A percentile compares a stretch with the other conserved stretches of the same genome.
Evolutionary conservation across 1,140 invertebrate genomes (phyloP).

Genomic region (Neodiprion fabricii): DNA sequence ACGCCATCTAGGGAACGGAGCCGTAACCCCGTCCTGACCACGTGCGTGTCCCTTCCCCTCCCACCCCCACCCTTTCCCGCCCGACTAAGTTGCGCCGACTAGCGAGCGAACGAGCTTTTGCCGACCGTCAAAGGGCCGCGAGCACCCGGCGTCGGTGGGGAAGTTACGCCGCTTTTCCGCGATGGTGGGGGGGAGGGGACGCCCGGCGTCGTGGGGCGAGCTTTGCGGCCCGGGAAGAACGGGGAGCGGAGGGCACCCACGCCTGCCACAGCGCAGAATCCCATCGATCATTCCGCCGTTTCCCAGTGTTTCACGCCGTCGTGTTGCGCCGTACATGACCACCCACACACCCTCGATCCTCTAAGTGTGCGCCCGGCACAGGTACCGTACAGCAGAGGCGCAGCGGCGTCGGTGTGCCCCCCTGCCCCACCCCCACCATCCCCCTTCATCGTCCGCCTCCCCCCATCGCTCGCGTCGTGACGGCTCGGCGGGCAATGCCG

Average conservation of each 20-base stretch:
- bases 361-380: constrained; percentile 30
- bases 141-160: constrained; percentile 26
- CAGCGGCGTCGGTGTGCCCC: neutral
- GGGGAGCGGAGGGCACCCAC: constrained; percentile 31
- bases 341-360: constrained; percentile 32
- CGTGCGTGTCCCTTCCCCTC: constrained; percentile 39
- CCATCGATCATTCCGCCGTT: constrained; percentile 61
- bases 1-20: constrained; percentile 43
- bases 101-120: neutral
- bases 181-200: constrained; percentile 30
- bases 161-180: constrained; percentile 15
- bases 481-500: constrained; percentile 57
- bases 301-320: constrained; percentile 54
- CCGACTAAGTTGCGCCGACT: too few relatives aligned
- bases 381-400: neutral
- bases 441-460: constrained; percentile 14
- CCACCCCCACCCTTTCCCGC: constrained; percentile 22
- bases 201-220: neutral
- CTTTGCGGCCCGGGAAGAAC: neutral
- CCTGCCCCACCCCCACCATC: constrained; percentile 32
- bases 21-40: constrained; percentile 44
- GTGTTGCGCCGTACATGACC: constrained; percentile 48
- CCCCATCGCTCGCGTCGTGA: constrained; percentile 43
- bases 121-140: constrained; percentile 16
- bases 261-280: constrained; percentile 59